Conservation (phyloP, 2,797 vertebrate species). For the Kryptopterus vitreolus region DNA sequence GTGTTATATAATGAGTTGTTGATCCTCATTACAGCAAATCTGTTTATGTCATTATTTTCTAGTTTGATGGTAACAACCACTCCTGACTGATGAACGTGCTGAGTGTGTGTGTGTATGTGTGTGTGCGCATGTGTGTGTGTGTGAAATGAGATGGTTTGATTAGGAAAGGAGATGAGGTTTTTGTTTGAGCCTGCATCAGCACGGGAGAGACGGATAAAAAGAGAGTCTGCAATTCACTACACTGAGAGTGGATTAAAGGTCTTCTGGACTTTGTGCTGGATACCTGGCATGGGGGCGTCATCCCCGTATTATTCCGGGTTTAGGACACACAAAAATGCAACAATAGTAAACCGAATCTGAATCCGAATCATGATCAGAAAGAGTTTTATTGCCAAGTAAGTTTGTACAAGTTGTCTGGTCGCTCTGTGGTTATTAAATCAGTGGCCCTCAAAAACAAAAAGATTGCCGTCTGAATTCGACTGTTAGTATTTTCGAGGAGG, state of each 20-base stretch:
- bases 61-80: constrained; percentile 58
- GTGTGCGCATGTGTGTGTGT: constrained; percentile 24
- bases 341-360: too few relatives aligned
- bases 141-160: neutral
- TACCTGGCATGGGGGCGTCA: neutral
- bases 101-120: neutral
- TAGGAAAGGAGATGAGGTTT: neutral
- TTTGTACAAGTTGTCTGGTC: too few relatives aligned
- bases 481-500: too few relatives aligned
- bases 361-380: too few relatives aligned
- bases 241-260: neutral
- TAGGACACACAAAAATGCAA: neutral
- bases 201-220: neutral
- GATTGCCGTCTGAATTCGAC: too few relatives aligned
- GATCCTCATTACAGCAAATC: constrained; percentile 59
- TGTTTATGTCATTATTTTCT: constrained; percentile 65
- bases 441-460: too few relatives aligned
- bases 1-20: constrained; percentile 57
- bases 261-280: neutral
- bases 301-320: neutral
- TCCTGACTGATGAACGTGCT: constrained; percentile 55
- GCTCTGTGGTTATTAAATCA: too few relatives aligned
- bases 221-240: neutral
- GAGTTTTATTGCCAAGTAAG: too few relatives aligned
- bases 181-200: neutral